These are phyloP conservation scores for Heliconius sara DNA, from an alignment of 2,888 invertebrate genomes.

Conservation along the genomic window DNA sequence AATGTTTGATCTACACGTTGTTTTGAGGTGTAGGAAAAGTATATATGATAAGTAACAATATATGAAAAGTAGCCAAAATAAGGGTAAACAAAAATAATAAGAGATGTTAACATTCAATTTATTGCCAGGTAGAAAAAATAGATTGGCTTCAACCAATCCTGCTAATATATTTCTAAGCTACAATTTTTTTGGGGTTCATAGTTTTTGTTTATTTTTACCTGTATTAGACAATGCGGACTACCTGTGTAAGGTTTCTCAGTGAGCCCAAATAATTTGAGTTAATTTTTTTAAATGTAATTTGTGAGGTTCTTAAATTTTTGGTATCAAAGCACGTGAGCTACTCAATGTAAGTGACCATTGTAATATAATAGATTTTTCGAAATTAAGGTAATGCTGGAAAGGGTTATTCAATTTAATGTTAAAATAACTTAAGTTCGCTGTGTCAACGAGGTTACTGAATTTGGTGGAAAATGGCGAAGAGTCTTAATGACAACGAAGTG, in stretches of 20 bases:
- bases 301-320: not conserved
- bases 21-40: too few relatives aligned
- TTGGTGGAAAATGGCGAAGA: too few relatives aligned
- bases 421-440: too few relatives aligned
- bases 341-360: too few relatives aligned
- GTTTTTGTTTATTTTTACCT: conserved; percentile 19
- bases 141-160: not conserved
- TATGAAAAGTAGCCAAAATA: not conserved
- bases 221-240: conserved; percentile 4
- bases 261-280: not conserved
- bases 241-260: conserved; percentile 3
- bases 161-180: not conserved
- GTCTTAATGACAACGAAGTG: too few relatives aligned
- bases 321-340: not conserved
- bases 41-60: too few relatives aligned
- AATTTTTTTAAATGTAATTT: not conserved
- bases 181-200: not conserved
- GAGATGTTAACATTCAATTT: not conserved
- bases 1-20: too few relatives aligned
- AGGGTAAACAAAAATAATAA: not conserved
- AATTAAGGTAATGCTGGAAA: too few relatives aligned
- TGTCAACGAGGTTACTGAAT: too few relatives aligned
- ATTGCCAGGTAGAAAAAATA: conserved; percentile 2
- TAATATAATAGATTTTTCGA: too few relatives aligned
- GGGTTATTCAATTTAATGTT: too few relatives aligned